Percentiles rank a stretch among this genome's conserved stretches.
These are phyloP conservation scores for Onychomys torridus DNA, from an alignment of 2,797 vertebrate species.

Conservation along the genomic window DNA sequence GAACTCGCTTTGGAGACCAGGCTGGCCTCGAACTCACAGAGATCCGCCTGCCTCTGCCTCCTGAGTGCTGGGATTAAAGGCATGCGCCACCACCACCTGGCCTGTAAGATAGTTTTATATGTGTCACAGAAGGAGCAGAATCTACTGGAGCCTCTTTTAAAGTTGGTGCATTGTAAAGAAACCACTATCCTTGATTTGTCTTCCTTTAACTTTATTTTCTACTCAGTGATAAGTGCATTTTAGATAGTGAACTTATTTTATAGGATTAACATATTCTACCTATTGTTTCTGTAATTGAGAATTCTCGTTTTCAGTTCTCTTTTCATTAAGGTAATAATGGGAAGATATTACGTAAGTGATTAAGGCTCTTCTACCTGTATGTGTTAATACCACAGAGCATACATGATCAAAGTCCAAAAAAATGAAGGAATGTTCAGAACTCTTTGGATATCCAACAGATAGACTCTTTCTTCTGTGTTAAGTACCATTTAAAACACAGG, in stretches of 20 bases:
- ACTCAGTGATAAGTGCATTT: not conserved
- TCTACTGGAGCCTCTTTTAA: not conserved
- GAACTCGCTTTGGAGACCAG: no score
- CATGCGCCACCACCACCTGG: no score
- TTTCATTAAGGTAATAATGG: not conserved
- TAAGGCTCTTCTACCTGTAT: slow-evolving; percentile 8
- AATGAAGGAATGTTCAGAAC: not conserved
- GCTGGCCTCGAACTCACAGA: no score
- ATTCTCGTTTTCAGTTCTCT: not conserved
- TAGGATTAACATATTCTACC: not conserved
- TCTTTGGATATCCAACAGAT: not conserved
- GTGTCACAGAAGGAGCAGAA: not conserved
- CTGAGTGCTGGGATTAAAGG: no score
- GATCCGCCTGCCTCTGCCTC: no score
- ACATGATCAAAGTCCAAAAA: not conserved
- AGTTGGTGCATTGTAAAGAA: not conserved
- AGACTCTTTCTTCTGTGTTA: not conserved
- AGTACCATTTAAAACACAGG: not conserved
- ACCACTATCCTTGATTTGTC: not conserved
- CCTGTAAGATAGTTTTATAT: not conserved
- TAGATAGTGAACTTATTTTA: slow-evolving; percentile 30
- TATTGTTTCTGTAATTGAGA: slow-evolving; percentile 12
- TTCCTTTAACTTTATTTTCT: slow-evolving; percentile 25
- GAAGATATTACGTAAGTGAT: slow-evolving; percentile 7
- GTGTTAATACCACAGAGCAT: not conserved